A percentile compares a stretch with the other conserved stretches of the same genome.
Evolutionary conservation across 2,797 vertebrate species (phyloP).

Genomic region (Trematomus bernacchii): DNA sequence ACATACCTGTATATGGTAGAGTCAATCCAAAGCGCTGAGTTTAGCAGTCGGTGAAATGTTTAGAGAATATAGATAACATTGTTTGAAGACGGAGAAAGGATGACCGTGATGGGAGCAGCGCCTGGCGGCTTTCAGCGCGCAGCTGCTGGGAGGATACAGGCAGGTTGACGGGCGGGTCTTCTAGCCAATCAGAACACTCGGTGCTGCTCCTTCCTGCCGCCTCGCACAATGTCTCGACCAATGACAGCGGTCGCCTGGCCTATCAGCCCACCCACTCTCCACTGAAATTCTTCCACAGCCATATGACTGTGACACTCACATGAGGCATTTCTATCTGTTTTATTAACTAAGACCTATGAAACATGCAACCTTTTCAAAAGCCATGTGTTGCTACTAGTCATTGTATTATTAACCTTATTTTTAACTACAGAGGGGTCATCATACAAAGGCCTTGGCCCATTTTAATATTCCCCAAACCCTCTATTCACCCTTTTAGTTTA

Average conservation of each 20-base stretch:
- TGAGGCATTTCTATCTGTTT: conserved; percentile 23
- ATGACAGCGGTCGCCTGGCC: conserved; percentile 21
- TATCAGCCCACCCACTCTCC: conserved; percentile 16
- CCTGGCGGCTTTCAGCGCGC: conserved; percentile 68
- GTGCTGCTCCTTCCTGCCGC: background rate
- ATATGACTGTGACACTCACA: background rate
- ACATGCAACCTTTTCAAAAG: background rate
- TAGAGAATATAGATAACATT: conserved; percentile 62
- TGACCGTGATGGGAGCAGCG: conserved; percentile 65
- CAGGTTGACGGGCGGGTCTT: conserved; percentile 28
- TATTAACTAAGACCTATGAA: background rate
- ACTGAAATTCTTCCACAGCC: conserved; percentile 51
- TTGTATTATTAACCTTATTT: background rate
- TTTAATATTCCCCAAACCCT: too few species aligned
- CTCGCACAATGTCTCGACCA: conserved; percentile 28
- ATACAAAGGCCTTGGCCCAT: background rate
- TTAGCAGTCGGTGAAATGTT: conserved; percentile 29
- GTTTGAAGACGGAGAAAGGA: conserved; percentile 51
- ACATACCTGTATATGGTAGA: conserved; percentile 65
- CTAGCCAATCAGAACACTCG: conserved; percentile 70
- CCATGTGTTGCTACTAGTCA: background rate
- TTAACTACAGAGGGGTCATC: background rate
- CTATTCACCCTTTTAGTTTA: background rate
- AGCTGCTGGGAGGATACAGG: conserved; percentile 54
- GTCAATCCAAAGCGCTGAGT: conserved; percentile 53